Percentiles rank a stretch among this genome's conserved stretches.
phyloP scores from a whole-genome alignment of 2,888 invertebrate species.

The Ormyrus rosae region DNA sequence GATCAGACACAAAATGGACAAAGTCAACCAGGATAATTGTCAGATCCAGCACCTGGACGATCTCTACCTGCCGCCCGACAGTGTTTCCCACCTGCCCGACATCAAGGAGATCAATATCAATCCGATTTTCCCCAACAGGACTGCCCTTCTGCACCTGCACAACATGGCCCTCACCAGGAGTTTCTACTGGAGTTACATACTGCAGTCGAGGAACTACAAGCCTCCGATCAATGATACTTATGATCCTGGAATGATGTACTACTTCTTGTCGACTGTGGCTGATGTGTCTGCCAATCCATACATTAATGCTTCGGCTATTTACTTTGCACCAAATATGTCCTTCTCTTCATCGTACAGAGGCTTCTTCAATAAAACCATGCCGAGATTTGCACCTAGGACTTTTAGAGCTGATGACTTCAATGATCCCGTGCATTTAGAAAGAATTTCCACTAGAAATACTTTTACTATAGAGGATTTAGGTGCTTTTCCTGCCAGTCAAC shows the following conservation, averaged over 20 bases:
- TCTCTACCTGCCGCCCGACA: constrained; percentile 88
- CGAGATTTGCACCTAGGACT: constrained; percentile 95
- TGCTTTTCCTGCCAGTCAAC: constrained; percentile 86
- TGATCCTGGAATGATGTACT: constrained; percentile 99
- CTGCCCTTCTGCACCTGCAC: constrained; percentile 93
- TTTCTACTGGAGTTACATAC: constrained; percentile 96
- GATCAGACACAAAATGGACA: constrained; percentile 88
- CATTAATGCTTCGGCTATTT: constrained; percentile 94
- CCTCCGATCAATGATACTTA: constrained; percentile 94
- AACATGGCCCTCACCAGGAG: constrained; percentile 97
- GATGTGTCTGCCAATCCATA: constrained; percentile 95
- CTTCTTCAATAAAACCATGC: constrained; percentile 97
- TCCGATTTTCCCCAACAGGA: constrained; percentile 95
- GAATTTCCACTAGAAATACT: constrained; percentile 96
- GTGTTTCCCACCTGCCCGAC: constrained; percentile 94
- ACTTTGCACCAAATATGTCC: constrained; percentile 95
- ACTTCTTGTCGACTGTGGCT: constrained; percentile 94
- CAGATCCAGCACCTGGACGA: constrained; percentile 90
- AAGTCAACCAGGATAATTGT: constrained; percentile 92
- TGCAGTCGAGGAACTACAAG: constrained; percentile 92
- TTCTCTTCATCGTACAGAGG: constrained; percentile 96
- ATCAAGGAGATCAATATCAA: constrained; percentile 96
- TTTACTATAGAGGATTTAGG: constrained; percentile 92
- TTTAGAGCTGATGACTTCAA: constrained; percentile 95
- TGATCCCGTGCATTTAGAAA: constrained; percentile 95